Percentiles rank a stretch among this genome's conserved stretches.
Conservation (phyloP, 2,888 invertebrate genomes). For the Trissolcus japonicus region DNA sequence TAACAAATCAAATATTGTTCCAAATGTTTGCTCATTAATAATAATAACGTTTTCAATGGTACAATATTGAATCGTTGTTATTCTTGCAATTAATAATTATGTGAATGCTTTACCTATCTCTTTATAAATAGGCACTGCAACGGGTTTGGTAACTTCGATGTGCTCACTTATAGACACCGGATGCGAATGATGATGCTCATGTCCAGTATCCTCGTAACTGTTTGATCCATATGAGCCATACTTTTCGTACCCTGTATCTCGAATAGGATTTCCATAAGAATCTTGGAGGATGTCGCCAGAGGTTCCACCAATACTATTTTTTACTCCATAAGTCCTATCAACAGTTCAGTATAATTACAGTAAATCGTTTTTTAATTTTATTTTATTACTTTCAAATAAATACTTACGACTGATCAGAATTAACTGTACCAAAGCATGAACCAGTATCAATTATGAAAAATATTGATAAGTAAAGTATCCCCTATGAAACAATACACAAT, state of each 20-base stretch:
- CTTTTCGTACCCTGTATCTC: constrained; percentile 2
- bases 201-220: constrained; percentile 40
- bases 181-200: constrained; percentile 75
- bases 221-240: constrained; percentile 28
- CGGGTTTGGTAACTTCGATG: constrained; percentile 82
- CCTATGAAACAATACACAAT: constrained; percentile 48
- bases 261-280: constrained; percentile 48
- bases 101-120: constrained; percentile 68
- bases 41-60: too few relatives aligned
- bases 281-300: constrained; percentile 45
- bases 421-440: constrained; percentile 41
- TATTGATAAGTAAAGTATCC: constrained; percentile 47
- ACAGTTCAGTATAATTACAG: constrained; percentile 8
- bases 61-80: too few relatives aligned
- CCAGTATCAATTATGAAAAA: constrained; percentile 42
- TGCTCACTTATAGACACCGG: constrained; percentile 80
- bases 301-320: constrained; percentile 35
- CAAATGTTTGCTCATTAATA: too few relatives aligned
- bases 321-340: constrained; percentile 46
- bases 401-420: constrained; percentile 48
- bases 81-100: too few relatives aligned
- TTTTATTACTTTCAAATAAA: too few relatives aligned
- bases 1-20: too few relatives aligned
- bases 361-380: not conserved
- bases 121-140: constrained; percentile 82